Base-by-base conservation (phyloP, 2,888 invertebrate species). In the Ormyrus nitidulus region DNA sequence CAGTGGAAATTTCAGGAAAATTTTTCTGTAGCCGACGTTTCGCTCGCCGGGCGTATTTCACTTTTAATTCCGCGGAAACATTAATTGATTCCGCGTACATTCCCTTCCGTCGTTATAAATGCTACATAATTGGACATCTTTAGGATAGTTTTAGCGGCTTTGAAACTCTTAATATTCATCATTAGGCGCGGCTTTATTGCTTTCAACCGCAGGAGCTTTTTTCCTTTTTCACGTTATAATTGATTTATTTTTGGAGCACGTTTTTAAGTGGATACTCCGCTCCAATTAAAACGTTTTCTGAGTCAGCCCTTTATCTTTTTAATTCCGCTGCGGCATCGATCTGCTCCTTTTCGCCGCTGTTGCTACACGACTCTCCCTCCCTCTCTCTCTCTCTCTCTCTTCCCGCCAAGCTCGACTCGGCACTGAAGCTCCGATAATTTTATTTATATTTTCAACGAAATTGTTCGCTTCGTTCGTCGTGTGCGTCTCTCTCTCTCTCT, bases 161-260 rank as follows among this genome's bases (percentile, higher is more conserved):
- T 53, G 46, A 19, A 65, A 64, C 73, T 65, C 64, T 74, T 74
- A 74, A 74, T 74, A 74, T 65, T 49, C 73, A 74, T 65, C 62
- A 46, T 65, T 65, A 56, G 53, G 11, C 62, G n/a, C 13, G 19
- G 9, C n/a, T 62, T 48, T 72, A 19, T 48, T 13, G 11, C 71
- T 56, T 13, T 56, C 9, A 1, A 19, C 19, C 44, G 34, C 34
- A 1, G 19, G 10, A 11, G 44, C 6, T 34, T 49, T 13, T 48
- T 62, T 34, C 49, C 34, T 13, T 51, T 7, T 54, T 53, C 19
- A 51, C n/a, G 19, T 64, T n/a, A 64, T 73, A 73, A 73, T 73
- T 73, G 73, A 64, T 73, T 48, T 49, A 49, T 53, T 53, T 56
- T 74, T 62, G 44, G 72, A 73, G 54, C 56, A 13, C 19, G 8